These are phyloP conservation scores for Xyrichtys novacula DNA, from an alignment of 2,797 vertebrate species.

Conservation along the genomic window DNA sequence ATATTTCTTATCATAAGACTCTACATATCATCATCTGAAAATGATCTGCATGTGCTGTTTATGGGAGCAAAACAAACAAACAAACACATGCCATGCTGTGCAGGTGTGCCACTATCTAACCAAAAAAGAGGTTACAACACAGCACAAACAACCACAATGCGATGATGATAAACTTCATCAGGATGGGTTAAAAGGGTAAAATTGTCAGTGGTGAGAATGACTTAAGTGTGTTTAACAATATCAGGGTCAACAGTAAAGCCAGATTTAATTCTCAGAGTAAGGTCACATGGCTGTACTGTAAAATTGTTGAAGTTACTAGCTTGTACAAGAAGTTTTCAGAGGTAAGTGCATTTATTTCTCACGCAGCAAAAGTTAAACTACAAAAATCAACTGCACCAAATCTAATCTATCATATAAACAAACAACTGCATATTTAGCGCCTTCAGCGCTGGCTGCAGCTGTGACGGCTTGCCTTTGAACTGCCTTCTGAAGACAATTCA, in stretches of 20 bases:
- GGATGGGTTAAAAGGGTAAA: too few relatives aligned
- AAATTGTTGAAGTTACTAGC: too few relatives aligned
- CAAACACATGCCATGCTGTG: too few relatives aligned
- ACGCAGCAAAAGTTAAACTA: not conserved
- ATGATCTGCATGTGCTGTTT: too few relatives aligned
- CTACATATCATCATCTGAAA: not conserved
- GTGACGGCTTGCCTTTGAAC: constrained; percentile 75
- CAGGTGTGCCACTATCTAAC: too few relatives aligned
- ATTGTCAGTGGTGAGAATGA: too few relatives aligned
- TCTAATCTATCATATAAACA: constrained; percentile 33
- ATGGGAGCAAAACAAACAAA: too few relatives aligned
- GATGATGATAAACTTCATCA: too few relatives aligned
- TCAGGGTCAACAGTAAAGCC: constrained; percentile 24
- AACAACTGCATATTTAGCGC: constrained; percentile 56
- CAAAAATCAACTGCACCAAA: constrained; percentile 23
- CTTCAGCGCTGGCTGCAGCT: constrained; percentile 62
- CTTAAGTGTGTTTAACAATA: too few relatives aligned
- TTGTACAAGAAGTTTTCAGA: not conserved
- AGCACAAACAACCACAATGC: too few relatives aligned
- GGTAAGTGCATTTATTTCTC: not conserved
- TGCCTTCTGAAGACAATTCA: constrained; percentile 81
- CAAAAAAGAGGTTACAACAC: too few relatives aligned
- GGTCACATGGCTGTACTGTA: not conserved
- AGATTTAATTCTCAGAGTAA: not conserved
- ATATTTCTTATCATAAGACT: too few relatives aligned